Conservation (phyloP, 2,797 vertebrate species). For the Acanthurus lineatus region DNA sequence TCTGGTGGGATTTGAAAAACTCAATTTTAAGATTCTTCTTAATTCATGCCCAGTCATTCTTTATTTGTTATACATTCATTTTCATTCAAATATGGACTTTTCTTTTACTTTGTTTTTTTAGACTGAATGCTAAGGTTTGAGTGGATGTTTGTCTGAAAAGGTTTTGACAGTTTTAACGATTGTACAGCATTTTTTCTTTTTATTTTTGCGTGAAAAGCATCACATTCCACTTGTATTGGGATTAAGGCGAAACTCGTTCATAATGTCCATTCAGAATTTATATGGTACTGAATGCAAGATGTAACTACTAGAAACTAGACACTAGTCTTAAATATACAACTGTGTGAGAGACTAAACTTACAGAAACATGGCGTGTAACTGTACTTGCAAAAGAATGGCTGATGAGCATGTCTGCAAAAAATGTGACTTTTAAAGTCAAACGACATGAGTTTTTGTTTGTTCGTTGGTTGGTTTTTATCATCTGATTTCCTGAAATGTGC, state of each 20-base stretch:
- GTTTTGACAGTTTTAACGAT: constrained; percentile 56
- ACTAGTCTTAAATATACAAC: constrained; percentile 52
- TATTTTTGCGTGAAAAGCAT: constrained; percentile 28
- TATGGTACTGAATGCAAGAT: constrained; percentile 59
- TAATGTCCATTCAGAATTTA: constrained; percentile 49
- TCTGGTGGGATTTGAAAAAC: constrained; percentile 65
- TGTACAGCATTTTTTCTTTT: constrained; percentile 52
- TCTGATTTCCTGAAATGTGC: constrained; percentile 61
- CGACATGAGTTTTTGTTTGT: constrained; percentile 24
- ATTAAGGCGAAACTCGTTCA: constrained; percentile 2
- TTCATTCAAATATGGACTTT: constrained; percentile 40
- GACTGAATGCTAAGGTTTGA: constrained; percentile 32
- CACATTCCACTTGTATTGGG: constrained; percentile 45
- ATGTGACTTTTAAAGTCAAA: constrained; percentile 54
- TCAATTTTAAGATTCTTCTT: constrained; percentile 44
- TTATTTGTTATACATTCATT: constrained; percentile 14
- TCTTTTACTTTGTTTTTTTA: constrained; percentile 33
- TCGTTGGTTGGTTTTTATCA: constrained; percentile 38
- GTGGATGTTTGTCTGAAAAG: constrained; percentile 45
- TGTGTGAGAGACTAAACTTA: constrained; percentile 32
- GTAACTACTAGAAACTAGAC: constrained; percentile 49
- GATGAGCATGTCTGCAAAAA: background rate
- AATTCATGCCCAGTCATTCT: constrained; percentile 1
- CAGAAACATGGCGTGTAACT: constrained; percentile 15
- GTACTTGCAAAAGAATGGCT: background rate